Evolutionary conservation across 2,888 invertebrate genomes (phyloP).

Genomic region (Stenolophus ochropezus): DNA sequence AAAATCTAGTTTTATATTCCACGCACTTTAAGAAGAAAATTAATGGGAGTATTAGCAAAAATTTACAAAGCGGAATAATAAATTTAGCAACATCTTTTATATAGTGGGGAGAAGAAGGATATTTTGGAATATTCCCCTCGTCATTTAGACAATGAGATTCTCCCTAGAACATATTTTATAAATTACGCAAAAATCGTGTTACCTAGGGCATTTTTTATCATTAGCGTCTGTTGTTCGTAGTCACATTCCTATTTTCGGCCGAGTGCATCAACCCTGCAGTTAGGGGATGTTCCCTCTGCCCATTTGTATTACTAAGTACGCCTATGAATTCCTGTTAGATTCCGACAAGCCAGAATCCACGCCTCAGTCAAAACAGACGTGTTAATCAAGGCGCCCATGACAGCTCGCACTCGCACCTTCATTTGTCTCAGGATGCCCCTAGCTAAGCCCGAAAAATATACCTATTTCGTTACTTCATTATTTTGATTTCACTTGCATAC

Average conservation of each 20-base stretch:
- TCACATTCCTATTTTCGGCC: conserved; percentile 50
- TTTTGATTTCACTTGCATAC: not conserved
- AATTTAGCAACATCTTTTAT: not conserved
- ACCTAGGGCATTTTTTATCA: conserved; percentile 51
- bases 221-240: conserved; percentile 29
- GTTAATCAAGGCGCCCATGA: conserved; percentile 51
- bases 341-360: conserved; percentile 29
- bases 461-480: conserved; percentile 34
- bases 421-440: conserved; percentile 11
- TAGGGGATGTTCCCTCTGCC: conserved; percentile 42
- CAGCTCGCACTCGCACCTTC: conserved; percentile 17
- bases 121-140: conserved; percentile 15
- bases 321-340: conserved; percentile 56
- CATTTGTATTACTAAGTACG: conserved; percentile 58
- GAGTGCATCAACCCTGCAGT: conserved; percentile 52
- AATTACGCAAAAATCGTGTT: conserved; percentile 43
- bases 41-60: not conserved
- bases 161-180: conserved; percentile 36
- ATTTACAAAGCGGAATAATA: conserved; percentile 2
- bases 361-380: conserved; percentile 50
- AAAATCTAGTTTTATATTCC: not conserved
- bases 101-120: not conserved
- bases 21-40: not conserved
- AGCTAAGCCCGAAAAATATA: conserved; percentile 32
- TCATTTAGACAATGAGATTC: conserved; percentile 37